These are phyloP conservation scores for Polypedilum vanderplanki DNA, from an alignment of 1,140 invertebrate species.

Conservation along the genomic window DNA sequence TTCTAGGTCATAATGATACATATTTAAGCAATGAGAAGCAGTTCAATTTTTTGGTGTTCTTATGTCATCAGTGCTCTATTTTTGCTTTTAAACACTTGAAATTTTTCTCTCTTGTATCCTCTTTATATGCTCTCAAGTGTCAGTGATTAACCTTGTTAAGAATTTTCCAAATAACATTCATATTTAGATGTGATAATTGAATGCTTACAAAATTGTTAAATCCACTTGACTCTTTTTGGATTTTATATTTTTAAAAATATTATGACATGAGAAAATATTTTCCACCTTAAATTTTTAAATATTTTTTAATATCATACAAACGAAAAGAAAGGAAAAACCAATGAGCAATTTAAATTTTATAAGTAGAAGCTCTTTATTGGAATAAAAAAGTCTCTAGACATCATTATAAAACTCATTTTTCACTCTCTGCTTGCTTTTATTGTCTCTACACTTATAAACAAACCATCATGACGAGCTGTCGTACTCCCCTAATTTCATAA, in stretches of 20 bases:
- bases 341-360: too few relatives aligned
- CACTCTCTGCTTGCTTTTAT: not conserved
- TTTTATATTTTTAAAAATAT: not conserved
- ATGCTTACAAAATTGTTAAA: not conserved
- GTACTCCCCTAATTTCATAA: not conserved
- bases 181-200: slow-evolving; percentile 25
- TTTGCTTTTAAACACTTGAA: slow-evolving; percentile 8
- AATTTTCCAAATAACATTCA: not conserved
- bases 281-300: not conserved
- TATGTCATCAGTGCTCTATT: slow-evolving; percentile 1
- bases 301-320: not conserved
- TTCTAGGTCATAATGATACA: slow-evolving; percentile 11
- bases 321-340: not conserved
- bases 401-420: not conserved
- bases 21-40: not conserved
- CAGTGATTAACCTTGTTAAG: slow-evolving; percentile 8
- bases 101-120: too few relatives aligned
- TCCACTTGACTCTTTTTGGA: not conserved
- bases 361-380: too few relatives aligned
- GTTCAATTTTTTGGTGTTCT: slow-evolving; percentile 2
- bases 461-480: slow-evolving; percentile 1
- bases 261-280: too few relatives aligned
- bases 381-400: not conserved
- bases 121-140: not conserved
- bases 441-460: slow-evolving; percentile 1